These are phyloP conservation scores for Monomorium pharaonis DNA, from an alignment of 1,140 invertebrate species.

Conservation along the genomic window DNA sequence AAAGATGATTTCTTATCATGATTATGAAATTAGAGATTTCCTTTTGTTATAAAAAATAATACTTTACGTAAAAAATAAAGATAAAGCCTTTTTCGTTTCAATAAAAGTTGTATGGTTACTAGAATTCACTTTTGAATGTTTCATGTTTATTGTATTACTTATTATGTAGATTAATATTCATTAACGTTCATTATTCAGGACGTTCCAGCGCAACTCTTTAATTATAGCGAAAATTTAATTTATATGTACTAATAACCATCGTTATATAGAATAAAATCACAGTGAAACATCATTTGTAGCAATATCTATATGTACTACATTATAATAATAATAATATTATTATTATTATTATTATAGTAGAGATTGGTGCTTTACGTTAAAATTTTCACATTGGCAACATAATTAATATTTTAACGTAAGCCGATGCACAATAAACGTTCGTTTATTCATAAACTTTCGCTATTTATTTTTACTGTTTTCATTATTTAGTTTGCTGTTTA, in stretches of 20 bases:
- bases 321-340: no score
- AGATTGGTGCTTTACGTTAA: not conserved
- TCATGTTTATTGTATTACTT: slow-evolving; percentile 34
- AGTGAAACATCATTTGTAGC: slow-evolving; percentile 3
- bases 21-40: not conserved
- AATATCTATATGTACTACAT: not conserved
- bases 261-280: slow-evolving; percentile 1
- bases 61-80: not conserved
- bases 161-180: slow-evolving; percentile 39
- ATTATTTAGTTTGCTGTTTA: not conserved
- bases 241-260: not conserved
- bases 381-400: not conserved
- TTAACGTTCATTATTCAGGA: slow-evolving; percentile 37
- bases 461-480: not conserved
- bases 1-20: not conserved
- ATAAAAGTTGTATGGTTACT: not conserved
- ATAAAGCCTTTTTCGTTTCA: not conserved
- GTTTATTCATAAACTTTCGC: slow-evolving; percentile 22
- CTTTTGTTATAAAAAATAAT: not conserved
- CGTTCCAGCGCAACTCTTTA: slow-evolving; percentile 14
- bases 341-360: not conserved
- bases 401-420: slow-evolving; percentile 15
- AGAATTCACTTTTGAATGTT: slow-evolving; percentile 24
- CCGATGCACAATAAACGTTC: not conserved
- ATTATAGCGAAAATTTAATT: slow-evolving; percentile 29